Evolutionary conservation across 1,140 invertebrate genomes (phyloP).

Genomic region (Drosophila navojoa): DNA sequence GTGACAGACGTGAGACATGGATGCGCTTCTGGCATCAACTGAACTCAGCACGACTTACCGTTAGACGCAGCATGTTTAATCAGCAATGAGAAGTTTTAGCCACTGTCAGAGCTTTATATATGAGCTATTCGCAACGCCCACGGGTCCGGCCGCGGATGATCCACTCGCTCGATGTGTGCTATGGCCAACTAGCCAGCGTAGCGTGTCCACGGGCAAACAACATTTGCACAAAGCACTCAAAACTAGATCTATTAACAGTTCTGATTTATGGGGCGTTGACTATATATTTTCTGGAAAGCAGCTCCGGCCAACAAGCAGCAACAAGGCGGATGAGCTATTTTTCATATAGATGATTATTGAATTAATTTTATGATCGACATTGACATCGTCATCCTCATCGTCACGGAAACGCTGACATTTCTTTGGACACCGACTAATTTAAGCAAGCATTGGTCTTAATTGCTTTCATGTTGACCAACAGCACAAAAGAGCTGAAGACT

Average conservation of each 20-base stretch:
- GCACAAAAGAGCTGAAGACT: neutral
- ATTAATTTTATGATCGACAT: conserved; percentile 28
- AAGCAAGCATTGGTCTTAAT: conserved; percentile 8
- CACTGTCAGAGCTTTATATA: conserved; percentile 61
- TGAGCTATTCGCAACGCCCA: conserved; percentile 55
- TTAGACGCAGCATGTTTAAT: conserved; percentile 66
- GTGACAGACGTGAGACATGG: neutral
- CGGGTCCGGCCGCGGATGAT: conserved; percentile 25
- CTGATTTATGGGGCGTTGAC: conserved; percentile 65
- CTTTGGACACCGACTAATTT: conserved; percentile 25
- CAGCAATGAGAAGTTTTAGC: conserved; percentile 52
- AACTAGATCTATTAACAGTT: conserved; percentile 69
- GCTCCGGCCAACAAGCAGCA: neutral
- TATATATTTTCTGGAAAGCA: conserved; percentile 65
- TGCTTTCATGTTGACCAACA: conserved; percentile 1
- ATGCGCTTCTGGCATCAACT: neutral
- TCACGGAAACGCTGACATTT: conserved; percentile 39
- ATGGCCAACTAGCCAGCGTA: conserved; percentile 31
- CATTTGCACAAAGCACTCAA: conserved; percentile 50
- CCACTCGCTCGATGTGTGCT: conserved; percentile 45
- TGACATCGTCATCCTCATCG: neutral
- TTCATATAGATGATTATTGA: conserved; percentile 51
- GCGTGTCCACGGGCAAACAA: conserved; percentile 15
- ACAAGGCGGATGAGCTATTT: conserved; percentile 27
- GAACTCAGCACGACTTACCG: conserved; percentile 49